Conservation (phyloP, 2,797 vertebrate species). For the Pseudomugil gertrudae region DNA sequence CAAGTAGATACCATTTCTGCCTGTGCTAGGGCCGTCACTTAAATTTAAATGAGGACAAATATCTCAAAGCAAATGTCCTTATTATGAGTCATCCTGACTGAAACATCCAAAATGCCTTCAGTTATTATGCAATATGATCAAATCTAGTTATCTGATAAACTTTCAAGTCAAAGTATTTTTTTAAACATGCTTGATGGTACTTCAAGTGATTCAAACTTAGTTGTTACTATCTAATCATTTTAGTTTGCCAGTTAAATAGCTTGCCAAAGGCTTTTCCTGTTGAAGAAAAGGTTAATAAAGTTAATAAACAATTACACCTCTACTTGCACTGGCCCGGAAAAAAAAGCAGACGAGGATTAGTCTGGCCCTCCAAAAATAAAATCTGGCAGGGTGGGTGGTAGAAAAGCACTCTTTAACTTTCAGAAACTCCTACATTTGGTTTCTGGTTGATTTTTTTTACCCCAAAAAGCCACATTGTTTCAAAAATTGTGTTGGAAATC, state of each 20-base stretch:
- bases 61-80: not conserved
- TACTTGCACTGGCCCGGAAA: not conserved
- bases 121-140: not conserved
- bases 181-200: not conserved
- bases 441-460: conserved; percentile 43
- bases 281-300: not conserved
- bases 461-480: conserved; percentile 49
- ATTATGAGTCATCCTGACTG: not conserved
- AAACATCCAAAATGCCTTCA: not conserved
- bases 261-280: not conserved
- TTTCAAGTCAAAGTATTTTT: not conserved
- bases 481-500: conserved; percentile 52
- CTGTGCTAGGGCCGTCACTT: not conserved
- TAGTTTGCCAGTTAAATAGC: not conserved
- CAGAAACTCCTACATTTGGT: conserved; percentile 37
- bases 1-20: not conserved
- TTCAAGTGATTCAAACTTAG: not conserved
- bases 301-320: not conserved
- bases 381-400: conserved; percentile 49
- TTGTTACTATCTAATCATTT: too few species aligned
- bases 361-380: not conserved
- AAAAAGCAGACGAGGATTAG: conserved; percentile 2
- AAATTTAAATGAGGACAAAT: not conserved
- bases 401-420: conserved; percentile 30
- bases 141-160: not conserved